Evolutionary conservation across 92 coral and sea anemone species (phyloP).

Genomic region (Palythoa caribaeorum): DNA sequence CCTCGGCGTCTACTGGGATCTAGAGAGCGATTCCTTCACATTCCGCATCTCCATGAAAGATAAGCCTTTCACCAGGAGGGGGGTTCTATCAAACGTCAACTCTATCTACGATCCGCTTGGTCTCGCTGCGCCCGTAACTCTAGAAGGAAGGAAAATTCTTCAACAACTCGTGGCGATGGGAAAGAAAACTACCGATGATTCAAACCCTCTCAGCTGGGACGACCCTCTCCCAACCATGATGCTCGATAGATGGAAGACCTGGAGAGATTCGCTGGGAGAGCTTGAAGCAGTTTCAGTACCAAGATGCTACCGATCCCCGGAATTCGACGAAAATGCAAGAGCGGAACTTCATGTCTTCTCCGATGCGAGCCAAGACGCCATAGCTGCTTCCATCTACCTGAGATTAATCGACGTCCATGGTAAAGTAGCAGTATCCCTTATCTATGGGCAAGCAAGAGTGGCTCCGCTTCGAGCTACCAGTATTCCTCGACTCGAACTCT

Average conservation of each 20-base stretch:
- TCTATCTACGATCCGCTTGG: constrained; percentile 58
- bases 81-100: constrained; percentile 53
- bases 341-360: constrained; percentile 55
- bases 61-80: constrained; percentile 57
- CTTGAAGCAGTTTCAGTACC: neutral
- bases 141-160: constrained; percentile 49
- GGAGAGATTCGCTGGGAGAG: constrained; percentile 45
- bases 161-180: constrained; percentile 41
- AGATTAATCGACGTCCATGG: constrained; percentile 50
- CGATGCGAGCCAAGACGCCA: constrained; percentile 62
- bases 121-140: constrained; percentile 42
- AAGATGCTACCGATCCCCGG: constrained; percentile 25
- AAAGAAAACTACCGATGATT: neutral
- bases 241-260: constrained; percentile 30
- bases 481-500: constrained; percentile 50
- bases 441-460: constrained; percentile 63
- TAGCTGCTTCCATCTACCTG: constrained; percentile 49
- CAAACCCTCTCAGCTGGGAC: constrained; percentile 42
- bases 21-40: too few species aligned
- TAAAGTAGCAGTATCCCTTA: constrained; percentile 39
- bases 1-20: too few species aligned
- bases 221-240: constrained; percentile 48
- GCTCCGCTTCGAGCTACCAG: constrained; percentile 40
- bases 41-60: neutral
- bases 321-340: constrained; percentile 17